Evolutionary conservation across 2,888 invertebrate species (phyloP).

Genomic region (Theretra japonica): DNA sequence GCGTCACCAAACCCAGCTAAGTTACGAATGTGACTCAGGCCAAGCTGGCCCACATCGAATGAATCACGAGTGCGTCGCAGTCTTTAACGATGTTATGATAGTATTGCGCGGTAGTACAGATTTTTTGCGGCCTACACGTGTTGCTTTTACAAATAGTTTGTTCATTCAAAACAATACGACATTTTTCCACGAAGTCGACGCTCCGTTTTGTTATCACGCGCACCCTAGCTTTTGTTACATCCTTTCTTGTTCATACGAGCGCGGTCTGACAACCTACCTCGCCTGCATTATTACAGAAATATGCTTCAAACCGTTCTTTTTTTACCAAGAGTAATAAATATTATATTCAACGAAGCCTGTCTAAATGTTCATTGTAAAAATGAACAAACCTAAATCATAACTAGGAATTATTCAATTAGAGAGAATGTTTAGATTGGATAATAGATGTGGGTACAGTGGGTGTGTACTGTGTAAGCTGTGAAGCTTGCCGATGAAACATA

Average conservation of each 20-base stretch:
- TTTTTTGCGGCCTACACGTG: slow-evolving; percentile 24
- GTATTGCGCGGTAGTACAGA: slow-evolving; percentile 24
- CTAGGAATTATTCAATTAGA: slow-evolving; percentile 37
- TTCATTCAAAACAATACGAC: slow-evolving; percentile 15
- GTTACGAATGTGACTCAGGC: slow-evolving; percentile 68
- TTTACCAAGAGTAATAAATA: background rate
- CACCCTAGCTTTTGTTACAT: background rate
- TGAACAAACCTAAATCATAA: slow-evolving; percentile 2
- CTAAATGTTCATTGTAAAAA: background rate
- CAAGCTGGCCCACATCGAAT: slow-evolving; percentile 63
- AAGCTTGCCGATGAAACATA: slow-evolving; percentile 55
- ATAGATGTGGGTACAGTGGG: slow-evolving; percentile 35
- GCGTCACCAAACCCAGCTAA: slow-evolving; percentile 71
- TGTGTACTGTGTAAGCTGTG: slow-evolving; percentile 11
- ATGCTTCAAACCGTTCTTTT: background rate
- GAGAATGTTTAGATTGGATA: slow-evolving; percentile 34
- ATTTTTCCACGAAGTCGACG: slow-evolving; percentile 11
- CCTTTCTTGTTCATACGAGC: background rate
- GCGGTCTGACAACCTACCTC: background rate
- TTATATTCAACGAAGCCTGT: background rate
- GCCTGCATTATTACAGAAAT: background rate
- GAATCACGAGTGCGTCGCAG: slow-evolving; percentile 57
- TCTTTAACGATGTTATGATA: slow-evolving; percentile 27
- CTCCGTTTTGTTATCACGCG: slow-evolving; percentile 11
- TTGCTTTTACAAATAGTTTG: slow-evolving; percentile 21